Base-by-base conservation (phyloP, 2,888 invertebrate genomes). In the Sinohyriopsis cumingii region DNA sequence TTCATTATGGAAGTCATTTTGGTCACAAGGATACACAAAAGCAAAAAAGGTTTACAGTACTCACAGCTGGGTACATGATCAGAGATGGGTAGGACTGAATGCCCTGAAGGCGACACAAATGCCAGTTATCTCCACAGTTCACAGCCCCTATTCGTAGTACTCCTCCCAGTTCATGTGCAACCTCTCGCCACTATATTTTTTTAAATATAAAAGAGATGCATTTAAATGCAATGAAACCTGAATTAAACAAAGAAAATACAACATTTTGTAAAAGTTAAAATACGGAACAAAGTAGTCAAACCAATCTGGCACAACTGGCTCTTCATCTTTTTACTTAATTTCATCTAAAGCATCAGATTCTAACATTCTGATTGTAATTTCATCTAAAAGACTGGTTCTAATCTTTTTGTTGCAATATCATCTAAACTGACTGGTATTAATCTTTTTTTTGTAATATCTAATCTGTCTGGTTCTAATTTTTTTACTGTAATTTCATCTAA, bases 111-210 rank as follows among this genome's bases (percentile, higher is more conserved):
- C 86, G 78, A 89, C 96, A 96, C 74, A 96, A 91, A 60, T 92
- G 91, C 91, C 94, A 95, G 86, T 96, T 95, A 88, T 95, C 95
- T 90, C 94, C 95, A 90, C 96, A 96, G 89, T 96, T 96, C 0
- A 96, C 95, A 55, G 95, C 96, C 55, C 94, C 96, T 67, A 96
- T 92, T 88, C 94, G 92, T 5, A 95, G 93, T 70, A 95, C 94
- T 65, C 95, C 95, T 86, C 95, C 94, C 76, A 96, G 92, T 82
- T 94, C 92, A 81, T 93, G 92, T 19, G 95, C 95, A 72, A 96
- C 88, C 85, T 93, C 93, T 70, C 95, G 92, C 96, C 96, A 96
- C 89, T 92, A 79, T 70, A 45, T 33, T 33, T 33, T 33, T 33
- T 33, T 9, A 0, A 45, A 33, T 84, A 83, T 33, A 61, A 64